Evolutionary conservation across 2,888 invertebrate genomes (phyloP).

Genomic region (Endomychus coccineus): DNA sequence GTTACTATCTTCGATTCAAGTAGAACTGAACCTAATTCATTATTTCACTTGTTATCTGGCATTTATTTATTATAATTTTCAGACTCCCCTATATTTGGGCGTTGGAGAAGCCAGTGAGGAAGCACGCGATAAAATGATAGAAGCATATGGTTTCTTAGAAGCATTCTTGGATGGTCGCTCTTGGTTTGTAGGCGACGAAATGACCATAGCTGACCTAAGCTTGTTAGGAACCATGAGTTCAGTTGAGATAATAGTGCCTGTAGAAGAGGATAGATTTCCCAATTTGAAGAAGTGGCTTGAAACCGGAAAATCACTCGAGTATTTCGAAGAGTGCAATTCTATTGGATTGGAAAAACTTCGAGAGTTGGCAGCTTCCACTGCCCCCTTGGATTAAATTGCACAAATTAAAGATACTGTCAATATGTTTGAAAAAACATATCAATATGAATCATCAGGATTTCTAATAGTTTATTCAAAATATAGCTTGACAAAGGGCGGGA

Average conservation of each 20-base stretch:
- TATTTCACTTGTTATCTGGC: no score
- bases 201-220: constrained; percentile 37
- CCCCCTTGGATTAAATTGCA: no score
- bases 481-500: no score
- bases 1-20: no score
- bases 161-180: constrained; percentile 28
- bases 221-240: constrained; percentile 43
- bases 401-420: no score
- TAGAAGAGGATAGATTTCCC: constrained; percentile 36
- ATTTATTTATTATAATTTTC: no score
- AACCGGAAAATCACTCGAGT: constrained; percentile 29
- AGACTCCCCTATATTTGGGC: constrained; percentile 33
- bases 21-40: no score
- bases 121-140: constrained; percentile 37
- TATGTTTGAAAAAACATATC: no score
- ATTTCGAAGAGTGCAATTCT: constrained; percentile 32
- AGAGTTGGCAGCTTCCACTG: no score
- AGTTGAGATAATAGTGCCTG: constrained; percentile 41
- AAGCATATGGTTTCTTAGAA: constrained; percentile 33
- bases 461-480: no score
- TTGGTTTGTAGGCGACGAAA: constrained; percentile 32
- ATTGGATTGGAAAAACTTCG: constrained; percentile 24
- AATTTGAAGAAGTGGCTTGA: constrained; percentile 43
- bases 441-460: no score
- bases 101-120: constrained; percentile 37